Evolutionary conservation across 2,888 invertebrate species (phyloP).

Genomic region (Heliconius erato): DNA sequence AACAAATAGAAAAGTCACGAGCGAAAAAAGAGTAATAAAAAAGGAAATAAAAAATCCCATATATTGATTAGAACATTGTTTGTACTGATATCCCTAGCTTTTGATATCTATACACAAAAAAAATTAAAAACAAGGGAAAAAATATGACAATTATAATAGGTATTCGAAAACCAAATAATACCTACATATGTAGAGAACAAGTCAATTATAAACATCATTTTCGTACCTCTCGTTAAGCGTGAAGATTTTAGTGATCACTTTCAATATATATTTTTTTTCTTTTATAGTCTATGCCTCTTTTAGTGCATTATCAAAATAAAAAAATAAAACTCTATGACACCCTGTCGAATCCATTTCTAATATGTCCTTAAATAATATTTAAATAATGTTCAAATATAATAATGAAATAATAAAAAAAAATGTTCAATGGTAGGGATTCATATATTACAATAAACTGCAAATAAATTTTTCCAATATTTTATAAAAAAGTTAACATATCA

Average conservation of each 20-base stretch:
- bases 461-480: not conserved
- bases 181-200: not conserved
- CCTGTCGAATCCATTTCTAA: slow-evolving; percentile 67
- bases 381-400: not conserved
- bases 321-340: slow-evolving; percentile 62
- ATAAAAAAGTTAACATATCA: not conserved
- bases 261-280: not conserved
- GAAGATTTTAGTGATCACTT: slow-evolving; percentile 22
- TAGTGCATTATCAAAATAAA: slow-evolving; percentile 52
- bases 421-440: not conserved
- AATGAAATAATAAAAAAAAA: not conserved
- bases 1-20: not conserved
- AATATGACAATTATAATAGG: not conserved
- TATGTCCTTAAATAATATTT: slow-evolving; percentile 25
- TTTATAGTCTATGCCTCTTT: slow-evolving; percentile 57
- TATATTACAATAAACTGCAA: no score
- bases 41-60: not conserved
- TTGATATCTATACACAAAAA: slow-evolving; percentile 7
- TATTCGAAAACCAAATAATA: not conserved
- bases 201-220: not conserved
- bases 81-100: not conserved
- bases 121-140: not conserved
- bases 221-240: slow-evolving; percentile 10
- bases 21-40: not conserved
- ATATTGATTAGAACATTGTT: not conserved